Evolutionary conservation across 2,797 vertebrate genomes (phyloP).

Genomic region (Coregonus suidteri): DNA sequence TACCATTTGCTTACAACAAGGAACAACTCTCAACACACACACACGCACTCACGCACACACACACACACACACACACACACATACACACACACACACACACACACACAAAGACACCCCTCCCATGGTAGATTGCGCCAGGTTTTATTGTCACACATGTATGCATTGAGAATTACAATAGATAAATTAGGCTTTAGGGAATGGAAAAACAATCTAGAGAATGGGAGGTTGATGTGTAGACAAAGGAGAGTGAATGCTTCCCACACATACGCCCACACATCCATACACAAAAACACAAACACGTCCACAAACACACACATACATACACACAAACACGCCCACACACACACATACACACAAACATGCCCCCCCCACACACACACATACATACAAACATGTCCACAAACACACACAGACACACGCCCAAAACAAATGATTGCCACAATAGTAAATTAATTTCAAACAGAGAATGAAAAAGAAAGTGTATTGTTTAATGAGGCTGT

Average conservation of each 20-base stretch:
- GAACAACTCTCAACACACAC: slow-evolving; percentile 29
- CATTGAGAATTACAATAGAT: slow-evolving; percentile 56
- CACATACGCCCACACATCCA: no score
- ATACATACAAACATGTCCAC: no score
- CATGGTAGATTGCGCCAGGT: slow-evolving; percentile 50
- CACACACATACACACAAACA: no score
- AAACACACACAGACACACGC: neutral
- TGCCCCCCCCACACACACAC: no score
- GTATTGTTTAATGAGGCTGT: slow-evolving; percentile 60
- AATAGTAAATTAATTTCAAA: slow-evolving; percentile 62
- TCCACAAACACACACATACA: no score
- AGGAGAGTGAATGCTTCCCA: no score
- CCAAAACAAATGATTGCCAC: slow-evolving; percentile 39
- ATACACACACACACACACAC: no score
- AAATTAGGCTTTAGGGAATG: no score
- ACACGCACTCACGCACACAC: neutral
- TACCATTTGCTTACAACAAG: slow-evolving; percentile 12
- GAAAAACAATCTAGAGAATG: slow-evolving; percentile 32
- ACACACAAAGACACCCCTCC: neutral
- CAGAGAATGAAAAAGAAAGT: slow-evolving; percentile 28
- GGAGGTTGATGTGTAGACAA: slow-evolving; percentile 27
- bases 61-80: neutral
- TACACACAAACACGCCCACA: no score
- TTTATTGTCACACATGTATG: slow-evolving; percentile 63
- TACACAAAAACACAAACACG: no score